These are phyloP conservation scores for Hylia prasina DNA, from an alignment of 2,113 vertebrate species.

Conservation along the genomic window DNA sequence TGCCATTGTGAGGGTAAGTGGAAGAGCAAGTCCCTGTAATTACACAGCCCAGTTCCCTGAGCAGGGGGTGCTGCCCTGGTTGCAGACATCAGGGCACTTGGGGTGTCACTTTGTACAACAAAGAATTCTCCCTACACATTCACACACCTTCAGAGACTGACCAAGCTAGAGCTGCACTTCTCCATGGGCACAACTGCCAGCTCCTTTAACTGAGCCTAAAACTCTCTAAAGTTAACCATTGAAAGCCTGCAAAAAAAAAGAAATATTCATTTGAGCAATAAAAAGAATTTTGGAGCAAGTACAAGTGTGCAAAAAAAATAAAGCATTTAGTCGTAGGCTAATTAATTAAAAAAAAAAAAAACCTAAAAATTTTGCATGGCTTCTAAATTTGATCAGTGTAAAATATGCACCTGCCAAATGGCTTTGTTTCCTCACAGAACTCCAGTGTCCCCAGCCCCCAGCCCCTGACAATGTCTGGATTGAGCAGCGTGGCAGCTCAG, in stretches of 20 bases:
- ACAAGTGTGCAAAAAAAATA: too few species aligned
- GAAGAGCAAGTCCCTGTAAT: neutral
- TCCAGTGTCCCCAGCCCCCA: neutral
- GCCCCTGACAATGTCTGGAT: neutral
- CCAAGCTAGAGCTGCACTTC: neutral
- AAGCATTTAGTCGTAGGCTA: too few species aligned
- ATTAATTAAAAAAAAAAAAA: too few species aligned
- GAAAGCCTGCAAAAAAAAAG: too few species aligned
- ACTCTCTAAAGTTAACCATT: too few species aligned
- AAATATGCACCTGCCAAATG: neutral
- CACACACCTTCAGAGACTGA: neutral
- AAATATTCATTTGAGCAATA: too few species aligned
- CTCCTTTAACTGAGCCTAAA: neutral
- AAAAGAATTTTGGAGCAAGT: too few species aligned
- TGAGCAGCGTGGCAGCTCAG: accelerated
- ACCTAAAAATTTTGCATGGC: too few species aligned
- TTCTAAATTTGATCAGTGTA: too few species aligned
- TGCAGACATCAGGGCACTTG: neutral
- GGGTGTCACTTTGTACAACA: accelerated
- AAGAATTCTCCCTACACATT: accelerated
- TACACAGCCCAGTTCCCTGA: accelerated
- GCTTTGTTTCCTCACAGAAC: neutral
- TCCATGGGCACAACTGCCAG: neutral
- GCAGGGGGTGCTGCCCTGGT: neutral
- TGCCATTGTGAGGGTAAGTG: accelerated